Base-by-base conservation (phyloP, 2,797 vertebrate genomes). In the Brotula barbata region DNA sequence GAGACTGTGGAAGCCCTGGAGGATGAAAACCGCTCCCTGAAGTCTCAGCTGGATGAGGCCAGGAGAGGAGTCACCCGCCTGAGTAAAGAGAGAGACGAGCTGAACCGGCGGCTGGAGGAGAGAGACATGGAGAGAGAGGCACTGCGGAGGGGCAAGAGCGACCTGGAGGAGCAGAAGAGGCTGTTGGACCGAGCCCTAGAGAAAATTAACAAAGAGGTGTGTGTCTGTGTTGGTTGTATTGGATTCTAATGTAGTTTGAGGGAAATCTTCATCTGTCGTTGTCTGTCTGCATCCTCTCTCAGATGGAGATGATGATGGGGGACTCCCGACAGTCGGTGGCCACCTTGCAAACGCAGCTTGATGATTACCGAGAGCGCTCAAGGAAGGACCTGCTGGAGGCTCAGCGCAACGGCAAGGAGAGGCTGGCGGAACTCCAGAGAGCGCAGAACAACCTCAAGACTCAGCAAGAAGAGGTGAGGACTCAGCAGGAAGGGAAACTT, bases 101-200 rank as follows among this genome's bases (percentile, higher is more conserved):
- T 97, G 68, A 84, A 13, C 41, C 70, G 56, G 0, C 89, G 93
- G 5, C 82, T 92, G 31, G 94, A 96, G 68, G 96, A 98, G 15
- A 89, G 94, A 49, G 90, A 91, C 47, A 86, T 85, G 74, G 95
- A 98, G 87, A 92, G 93, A 47, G 96, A 97, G 58, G 84, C 60
- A 0, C 87, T 97, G 25, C 90, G 88, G 53, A 80, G 90, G 0
- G 81, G 92, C 67, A 97, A 95, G 87, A 84, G 34, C 0, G 94
- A 98, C 65, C 86, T 98, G 77, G 95, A 98, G 78, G 96, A 97
- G 68, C 94, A 98, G 87, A 97, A 96, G 73, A 89, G 92, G 22
- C 81, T 95, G 62, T 89, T 97, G 46, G 94, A 97, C 69, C 89
- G 91, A 43, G 90, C 93, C 0, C 85, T 96, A 2, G 93, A 94